These are phyloP conservation scores for Elgonia sp. DNA, from an alignment of 2,888 invertebrate species.

Conservation along the genomic window DNA sequence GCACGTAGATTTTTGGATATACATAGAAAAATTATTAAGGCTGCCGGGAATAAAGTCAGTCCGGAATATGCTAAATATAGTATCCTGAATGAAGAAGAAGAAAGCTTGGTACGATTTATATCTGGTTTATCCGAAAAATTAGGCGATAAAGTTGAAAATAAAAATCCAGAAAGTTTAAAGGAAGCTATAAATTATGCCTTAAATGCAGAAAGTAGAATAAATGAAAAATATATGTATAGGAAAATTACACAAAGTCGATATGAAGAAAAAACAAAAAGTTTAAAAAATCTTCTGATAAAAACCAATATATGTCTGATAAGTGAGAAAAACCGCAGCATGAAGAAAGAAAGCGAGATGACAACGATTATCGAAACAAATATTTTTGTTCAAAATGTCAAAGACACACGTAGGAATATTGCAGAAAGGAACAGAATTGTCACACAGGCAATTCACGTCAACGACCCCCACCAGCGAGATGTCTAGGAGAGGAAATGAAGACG, in stretches of 20 bases:
- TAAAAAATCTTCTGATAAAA: not conserved
- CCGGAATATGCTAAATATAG: constrained; percentile 15
- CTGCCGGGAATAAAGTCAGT: constrained; percentile 12
- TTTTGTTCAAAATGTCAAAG: constrained; percentile 18
- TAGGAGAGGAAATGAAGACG: not conserved
- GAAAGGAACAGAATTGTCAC: constrained; percentile 10
- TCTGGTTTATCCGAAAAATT: not conserved
- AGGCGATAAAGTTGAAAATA: constrained; percentile 12
- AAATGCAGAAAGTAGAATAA: not conserved
- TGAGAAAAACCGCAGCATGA: not conserved
- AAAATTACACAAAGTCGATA: constrained; percentile 7
- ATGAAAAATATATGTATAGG: constrained; percentile 1
- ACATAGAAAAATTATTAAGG: constrained; percentile 8
- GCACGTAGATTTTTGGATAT: constrained; percentile 9
- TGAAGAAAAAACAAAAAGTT: not conserved
- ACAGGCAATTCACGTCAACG: not conserved
- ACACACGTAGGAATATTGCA: constrained; percentile 28
- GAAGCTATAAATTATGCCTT: constrained; percentile 11
- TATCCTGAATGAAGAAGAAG: constrained; percentile 27
- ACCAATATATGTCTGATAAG: not conserved
- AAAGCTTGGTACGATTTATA: constrained; percentile 25
- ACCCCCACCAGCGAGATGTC: constrained; percentile 12
- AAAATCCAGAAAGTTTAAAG: constrained; percentile 20
- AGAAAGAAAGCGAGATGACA: not conserved
- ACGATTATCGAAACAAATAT: constrained; percentile 5